Conservation (phyloP, 2,113 vertebrate species). For the Urocitellus parryii region DNA sequence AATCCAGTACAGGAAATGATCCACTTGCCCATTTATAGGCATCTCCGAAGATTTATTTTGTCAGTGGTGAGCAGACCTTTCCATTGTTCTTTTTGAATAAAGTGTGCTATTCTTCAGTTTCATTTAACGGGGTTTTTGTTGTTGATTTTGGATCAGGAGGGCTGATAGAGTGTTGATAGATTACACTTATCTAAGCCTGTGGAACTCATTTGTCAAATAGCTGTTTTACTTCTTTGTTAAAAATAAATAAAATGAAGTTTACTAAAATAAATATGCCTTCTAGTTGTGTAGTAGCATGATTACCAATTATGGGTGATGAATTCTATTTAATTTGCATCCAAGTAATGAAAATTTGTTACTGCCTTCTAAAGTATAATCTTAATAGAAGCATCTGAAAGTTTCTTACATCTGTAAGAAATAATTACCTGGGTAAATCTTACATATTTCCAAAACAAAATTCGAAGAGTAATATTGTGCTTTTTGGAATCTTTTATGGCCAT, state of each 20-base stretch:
- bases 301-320: neutral
- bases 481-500: neutral
- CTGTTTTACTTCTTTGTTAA: conserved; percentile 22
- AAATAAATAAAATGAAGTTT: neutral
- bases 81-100: conserved; percentile 18
- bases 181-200: neutral
- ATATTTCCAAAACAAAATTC: conserved; percentile 52
- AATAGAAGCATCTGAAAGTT: neutral
- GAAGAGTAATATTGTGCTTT: neutral
- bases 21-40: conserved; percentile 96
- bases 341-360: neutral
- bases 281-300: neutral
- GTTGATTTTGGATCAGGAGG: neutral
- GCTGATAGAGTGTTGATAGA: neutral
- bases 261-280: neutral
- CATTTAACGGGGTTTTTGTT: neutral
- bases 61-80: conserved; percentile 92
- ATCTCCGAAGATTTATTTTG: conserved; percentile 96
- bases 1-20: conserved; percentile 99
- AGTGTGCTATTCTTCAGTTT: neutral
- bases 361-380: conserved; percentile 56
- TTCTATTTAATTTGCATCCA: conserved; percentile 40
- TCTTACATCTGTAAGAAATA: neutral
- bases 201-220: neutral
- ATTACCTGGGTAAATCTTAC: conserved; percentile 19